Evolutionary conservation across 2,797 vertebrate genomes (phyloP), one percentile per base, ranked within the genome.

Genomic region (Sebastes iracundus): DNA sequence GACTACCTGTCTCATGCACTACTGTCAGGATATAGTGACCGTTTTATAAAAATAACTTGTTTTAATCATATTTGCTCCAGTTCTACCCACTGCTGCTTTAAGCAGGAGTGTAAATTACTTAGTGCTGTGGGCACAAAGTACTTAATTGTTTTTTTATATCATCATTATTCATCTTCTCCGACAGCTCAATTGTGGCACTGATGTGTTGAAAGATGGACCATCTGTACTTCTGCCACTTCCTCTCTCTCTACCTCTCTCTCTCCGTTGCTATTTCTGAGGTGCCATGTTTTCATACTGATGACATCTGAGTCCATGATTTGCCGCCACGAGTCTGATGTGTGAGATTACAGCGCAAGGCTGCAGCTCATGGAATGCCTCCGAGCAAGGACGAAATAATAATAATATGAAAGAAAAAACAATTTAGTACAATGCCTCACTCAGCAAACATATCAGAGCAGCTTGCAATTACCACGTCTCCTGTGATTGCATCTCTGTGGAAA

Each of bases 331-430:
- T 83, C 79, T 77, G 79, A 92, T 88, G 84, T 89, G 83, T 81
- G 86, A 93, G 90, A 92, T 90, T 85, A 86, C 76, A 64, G 84
- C 62, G 11, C 56, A 1, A 68, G 82, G 75, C 83, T 67, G 81
- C 73, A 30, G 81, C 86, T 84, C 83, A 30, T 79, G 75, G 79
- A 89, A 89, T 81, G 90, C 89, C 92, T 95, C 82, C 82, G 81
- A 94, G 92, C 90, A 90, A 94, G 88, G 93, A 87, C 89, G 84
- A 92, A 92, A 88, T 86, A 86, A 88, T 88, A 89, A 85, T 83
- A 74, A 91, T 65, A 72, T 77, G 5, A 56, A 61, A 81, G 7
- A n/a, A 81, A 11, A n/a, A 62, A 77, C 58, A 14, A 49, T 49
- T 85, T 81, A 84, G 72, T 62, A 82, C 88, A 89, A 93, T 84